Evolutionary conservation across 2,113 vertebrate genomes (phyloP), one percentile per base, ranked within the genome.

Genomic region (Syngnathoides biaculeatus): DNA sequence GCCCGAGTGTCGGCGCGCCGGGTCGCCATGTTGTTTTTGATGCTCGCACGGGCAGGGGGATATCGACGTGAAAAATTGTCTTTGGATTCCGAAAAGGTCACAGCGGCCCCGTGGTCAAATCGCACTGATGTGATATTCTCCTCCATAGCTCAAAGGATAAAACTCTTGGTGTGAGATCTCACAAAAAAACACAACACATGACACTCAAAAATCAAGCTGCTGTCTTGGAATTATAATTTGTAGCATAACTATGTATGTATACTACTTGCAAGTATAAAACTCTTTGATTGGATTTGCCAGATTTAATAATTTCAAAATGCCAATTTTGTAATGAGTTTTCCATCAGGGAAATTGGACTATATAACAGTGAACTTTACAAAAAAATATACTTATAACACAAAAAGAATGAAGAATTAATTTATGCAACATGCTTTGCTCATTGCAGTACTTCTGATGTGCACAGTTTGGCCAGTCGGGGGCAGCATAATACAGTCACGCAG

Each of bases 1-100:
- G 53, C 63, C 67, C 30, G n/a, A 10, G 47, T 59, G 67, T 76
- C 53, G 45, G 26, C 65, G 75, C 30, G 45, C 40, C 65, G 80
- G 48, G 75, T 68, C 69, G 82, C 79, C 64, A 84, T 52, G 73
- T 74, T 69, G 64, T n/a, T 77, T 79, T 83, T 80, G 58, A 67
- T 78, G 73, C 62, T 69, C 57, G 61, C 68, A 65, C 67, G 24
- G 69, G 66, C 22, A 83, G 73, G 80, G 74, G 79, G 73, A 84
- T 73, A 77, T 79, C 75, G 86, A 80, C 71, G 73, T 76, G 78
- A 82, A 83, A 77, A 83, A 72, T 20, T 69, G 60, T 59, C 74
- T 79, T 77, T 82, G 13, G 68, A 73, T 78, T 80, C 75, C 59
- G 45, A 47, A 88, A 89, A 88, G 89, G 86, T 87, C 78, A 80